Evolutionary conservation across 2,797 vertebrate genomes (phyloP).

Genomic region (Neopelma chrysocephalum): DNA sequence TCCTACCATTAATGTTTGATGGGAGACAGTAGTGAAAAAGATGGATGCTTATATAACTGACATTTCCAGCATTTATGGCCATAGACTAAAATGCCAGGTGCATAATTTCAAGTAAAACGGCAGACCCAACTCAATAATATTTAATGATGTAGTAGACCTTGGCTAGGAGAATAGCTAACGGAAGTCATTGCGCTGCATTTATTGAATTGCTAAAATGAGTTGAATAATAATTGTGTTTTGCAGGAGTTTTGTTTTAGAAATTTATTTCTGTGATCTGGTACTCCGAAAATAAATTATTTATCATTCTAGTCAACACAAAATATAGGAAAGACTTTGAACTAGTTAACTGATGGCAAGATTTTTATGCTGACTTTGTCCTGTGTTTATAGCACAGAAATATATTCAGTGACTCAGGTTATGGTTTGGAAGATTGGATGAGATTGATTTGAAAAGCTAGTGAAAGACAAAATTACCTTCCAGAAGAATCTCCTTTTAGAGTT

Average conservation of each 20-base stretch:
- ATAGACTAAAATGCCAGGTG: conserved; percentile 74
- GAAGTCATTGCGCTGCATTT: conserved; percentile 67
- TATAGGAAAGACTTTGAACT: background rate
- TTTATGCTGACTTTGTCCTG: background rate
- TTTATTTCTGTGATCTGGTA: conserved; percentile 17
- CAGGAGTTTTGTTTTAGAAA: conserved; percentile 37
- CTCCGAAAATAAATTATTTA: conserved; percentile 12
- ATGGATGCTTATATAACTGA: conserved; percentile 77
- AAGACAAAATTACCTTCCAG: background rate
- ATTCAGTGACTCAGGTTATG: background rate
- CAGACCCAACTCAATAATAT: conserved; percentile 77
- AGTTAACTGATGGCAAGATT: background rate
- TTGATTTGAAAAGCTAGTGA: background rate
- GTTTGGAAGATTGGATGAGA: background rate
- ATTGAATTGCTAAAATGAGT: conserved; percentile 66
- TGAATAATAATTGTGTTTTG: conserved; percentile 52
- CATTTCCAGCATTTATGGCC: conserved; percentile 76
- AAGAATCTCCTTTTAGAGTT: background rate
- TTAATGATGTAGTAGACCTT: conserved; percentile 73
- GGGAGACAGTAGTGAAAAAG: conserved; percentile 72
- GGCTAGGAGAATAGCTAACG: conserved; percentile 47
- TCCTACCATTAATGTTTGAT: conserved; percentile 75
- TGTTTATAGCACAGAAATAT: background rate
- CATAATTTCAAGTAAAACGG: conserved; percentile 78
- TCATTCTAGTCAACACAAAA: background rate